Base-by-base conservation (phyloP, 1,140 invertebrate species). In the Wiebesia pumilae region DNA sequence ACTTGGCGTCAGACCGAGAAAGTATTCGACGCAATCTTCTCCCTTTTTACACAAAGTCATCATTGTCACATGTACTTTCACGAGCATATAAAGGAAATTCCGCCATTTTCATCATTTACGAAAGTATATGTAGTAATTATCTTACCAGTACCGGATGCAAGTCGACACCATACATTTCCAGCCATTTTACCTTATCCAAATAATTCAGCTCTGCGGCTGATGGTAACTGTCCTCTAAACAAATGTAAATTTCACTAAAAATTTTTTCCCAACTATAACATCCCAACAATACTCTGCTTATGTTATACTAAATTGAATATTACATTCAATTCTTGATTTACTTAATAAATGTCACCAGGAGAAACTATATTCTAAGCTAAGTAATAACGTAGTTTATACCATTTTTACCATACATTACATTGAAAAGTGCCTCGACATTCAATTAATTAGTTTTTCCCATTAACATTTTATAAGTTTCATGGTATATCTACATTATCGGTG, bases 11-110 rank as follows among this genome's bases (percentile, higher is more conserved):
- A 99, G 94, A 51, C 99, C 99, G 89, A 99, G 95, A 94, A 97
- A 98, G 94, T 99, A 99, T 91, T 99, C 97, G 81, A 98, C 97
- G 88, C 97, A 98, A 94, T 99, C 99, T 95, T 99, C 98, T 80
- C 98, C 98, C 98, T 98, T 94, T 87, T 93, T 77, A 54, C 16
- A 80, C 78, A 81, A 67, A 67, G 30, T 80, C 33, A 54, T 80
- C 30, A 35, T 80, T 80, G 33, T 43, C 38, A 43, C 38, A 40
- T 73, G 30, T 40, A 73, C 38, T 24, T 73, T 24, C 3, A 3
- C 16, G 10, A 38, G 38, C 7, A 21, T 38, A 33, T 3, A 10
- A 73, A 40, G 2, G 69, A 73, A 40, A 40, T 35, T 38, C 40
- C 67, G 19, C 10, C 9, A 33, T 19, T 35, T 71, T 21, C 16